These are phyloP conservation scores for Stenichneumon culpator DNA, from an alignment of 2,888 invertebrate species.

Conservation along the genomic window DNA sequence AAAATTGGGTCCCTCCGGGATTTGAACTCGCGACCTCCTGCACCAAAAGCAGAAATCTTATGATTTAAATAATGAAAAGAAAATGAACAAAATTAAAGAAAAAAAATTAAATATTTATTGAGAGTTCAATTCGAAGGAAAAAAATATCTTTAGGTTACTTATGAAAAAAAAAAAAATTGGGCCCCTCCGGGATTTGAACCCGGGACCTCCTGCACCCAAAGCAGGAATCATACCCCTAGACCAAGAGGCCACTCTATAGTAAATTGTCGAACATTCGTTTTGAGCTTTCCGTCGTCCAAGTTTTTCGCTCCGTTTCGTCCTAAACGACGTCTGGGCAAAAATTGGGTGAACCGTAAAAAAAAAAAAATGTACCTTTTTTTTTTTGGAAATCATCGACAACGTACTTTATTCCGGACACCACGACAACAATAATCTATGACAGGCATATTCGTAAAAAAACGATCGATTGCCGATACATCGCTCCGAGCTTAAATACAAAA, in stretches of 20 bases:
- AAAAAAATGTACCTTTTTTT: too few relatives aligned
- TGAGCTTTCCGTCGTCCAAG: too few relatives aligned
- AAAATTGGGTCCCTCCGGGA: conserved; percentile 85
- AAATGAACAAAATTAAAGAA: too few relatives aligned
- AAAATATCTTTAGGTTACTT: conserved; percentile 27
- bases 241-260: conserved; percentile 81
- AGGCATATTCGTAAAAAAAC: neutral
- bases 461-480: conserved; percentile 3
- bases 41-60: conserved; percentile 86
- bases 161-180: conserved; percentile 76
- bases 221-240: conserved; percentile 86
- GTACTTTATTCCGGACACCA: neutral
- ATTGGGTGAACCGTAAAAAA: too few relatives aligned
- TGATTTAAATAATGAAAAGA: conserved; percentile 46
- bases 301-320: too few relatives aligned
- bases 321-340: too few relatives aligned
- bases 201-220: conserved; percentile 86
- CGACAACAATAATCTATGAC: neutral
- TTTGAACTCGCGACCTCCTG: conserved; percentile 86
- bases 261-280: neutral
- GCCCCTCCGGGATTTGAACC: conserved; percentile 86
- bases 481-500: neutral
- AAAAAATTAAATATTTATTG: too few relatives aligned
- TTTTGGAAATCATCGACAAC: neutral
- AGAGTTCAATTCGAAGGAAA: neutral